A percentile compares a stretch with the other conserved stretches of the same genome.
These are phyloP conservation scores for Pocota personata DNA, from an alignment of 2,888 invertebrate genomes.

Conservation along the genomic window DNA sequence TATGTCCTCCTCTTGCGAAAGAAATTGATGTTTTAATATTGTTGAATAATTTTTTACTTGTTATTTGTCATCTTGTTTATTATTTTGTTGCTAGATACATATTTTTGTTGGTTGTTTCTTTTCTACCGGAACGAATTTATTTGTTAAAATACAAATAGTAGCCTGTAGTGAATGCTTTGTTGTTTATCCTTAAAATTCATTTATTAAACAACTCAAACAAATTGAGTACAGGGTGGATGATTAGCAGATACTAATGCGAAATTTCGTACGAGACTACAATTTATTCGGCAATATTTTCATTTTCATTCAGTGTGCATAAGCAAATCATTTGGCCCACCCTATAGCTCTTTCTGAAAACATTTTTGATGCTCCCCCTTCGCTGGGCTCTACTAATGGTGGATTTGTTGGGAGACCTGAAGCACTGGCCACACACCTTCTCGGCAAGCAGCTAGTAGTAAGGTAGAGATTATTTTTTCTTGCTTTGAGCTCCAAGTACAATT, in stretches of 20 bases:
- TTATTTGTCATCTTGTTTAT: conserved; percentile 11
- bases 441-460: too few species aligned
- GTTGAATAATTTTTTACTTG: conserved; percentile 28
- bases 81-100: conserved; percentile 29
- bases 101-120: background rate
- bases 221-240: conserved; percentile 18
- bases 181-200: conserved; percentile 14
- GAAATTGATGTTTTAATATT: conserved; percentile 47
- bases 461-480: too few species aligned
- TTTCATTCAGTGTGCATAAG: background rate
- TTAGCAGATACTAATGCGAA: background rate
- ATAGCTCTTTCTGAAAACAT: too few species aligned
- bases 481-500: too few species aligned
- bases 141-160: conserved; percentile 2
- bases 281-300: background rate
- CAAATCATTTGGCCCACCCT: too few species aligned
- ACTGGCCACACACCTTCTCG: too few species aligned
- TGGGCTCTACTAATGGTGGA: too few species aligned
- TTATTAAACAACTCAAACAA: conserved; percentile 12
- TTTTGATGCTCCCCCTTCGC: too few species aligned
- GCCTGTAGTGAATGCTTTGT: conserved; percentile 34
- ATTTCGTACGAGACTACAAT: background rate
- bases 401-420: too few species aligned
- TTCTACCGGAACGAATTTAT: background rate
- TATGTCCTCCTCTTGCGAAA: conserved; percentile 53